phyloP scores from a whole-genome alignment of 2,888 invertebrate genomes.

The Eumerus sabulonum region DNA sequence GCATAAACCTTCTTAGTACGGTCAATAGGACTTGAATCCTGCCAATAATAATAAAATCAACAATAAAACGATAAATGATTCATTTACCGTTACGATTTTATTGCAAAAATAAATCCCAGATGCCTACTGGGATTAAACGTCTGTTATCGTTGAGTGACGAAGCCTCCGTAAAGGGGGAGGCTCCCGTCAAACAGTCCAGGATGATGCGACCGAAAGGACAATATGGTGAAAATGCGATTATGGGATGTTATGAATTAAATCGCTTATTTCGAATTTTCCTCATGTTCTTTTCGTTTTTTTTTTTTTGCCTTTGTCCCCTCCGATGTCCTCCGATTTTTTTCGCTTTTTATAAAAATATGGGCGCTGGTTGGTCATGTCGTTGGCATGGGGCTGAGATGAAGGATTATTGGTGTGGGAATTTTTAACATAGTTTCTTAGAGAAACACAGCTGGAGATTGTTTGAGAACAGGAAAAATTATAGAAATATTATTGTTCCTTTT shows the following conservation, averaged over 20 bases:
- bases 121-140: constrained; percentile 34
- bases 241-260: constrained; percentile 29
- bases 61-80: constrained; percentile 37
- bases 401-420: no score
- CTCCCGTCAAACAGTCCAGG: no score
- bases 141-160: background rate
- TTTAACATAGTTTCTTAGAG: no score
- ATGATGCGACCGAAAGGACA: constrained; percentile 8
- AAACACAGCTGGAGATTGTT: no score
- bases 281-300: background rate
- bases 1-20: constrained; percentile 5
- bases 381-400: no score
- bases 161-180: no score
- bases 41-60: constrained; percentile 42
- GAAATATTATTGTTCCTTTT: no score
- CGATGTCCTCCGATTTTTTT: no score
- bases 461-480: no score
- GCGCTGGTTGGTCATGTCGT: no score
- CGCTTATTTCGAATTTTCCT: constrained; percentile 27
- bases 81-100: constrained; percentile 40
- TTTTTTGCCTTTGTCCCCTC: no score
- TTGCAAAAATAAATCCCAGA: constrained; percentile 43
- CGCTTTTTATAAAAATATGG: no score
- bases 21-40: constrained; percentile 28
- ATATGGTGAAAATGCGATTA: constrained; percentile 38